Evolutionary conservation across 1,140 invertebrate genomes (phyloP), one percentile per base, ranked within the genome.

Genomic region (Lordiphosa clarofinis): DNA sequence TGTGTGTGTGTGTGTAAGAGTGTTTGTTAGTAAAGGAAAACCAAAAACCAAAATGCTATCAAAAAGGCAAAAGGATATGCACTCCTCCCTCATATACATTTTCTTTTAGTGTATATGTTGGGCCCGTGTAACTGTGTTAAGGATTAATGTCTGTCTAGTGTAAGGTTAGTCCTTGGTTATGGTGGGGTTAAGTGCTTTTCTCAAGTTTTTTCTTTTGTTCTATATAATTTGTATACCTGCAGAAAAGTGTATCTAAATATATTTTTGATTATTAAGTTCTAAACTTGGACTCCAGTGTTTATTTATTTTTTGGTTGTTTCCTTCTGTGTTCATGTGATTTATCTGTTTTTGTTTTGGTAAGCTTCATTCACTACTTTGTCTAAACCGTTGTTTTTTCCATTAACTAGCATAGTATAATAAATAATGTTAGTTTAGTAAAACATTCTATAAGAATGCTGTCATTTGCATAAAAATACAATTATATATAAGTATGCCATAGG

Each of bases 211-310:
- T 1, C 36, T 19, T 42, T 55, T 37, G 36, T 50, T 43, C 13
- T 52, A 58, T 65, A 60, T 31, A 47, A 55, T 65, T 69, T 82
- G 63, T 75, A 82, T 81, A 81, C 73, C 79, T 78, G 78, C 79
- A 86, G 79, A 84, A 84, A 84, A 84, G 78, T 84, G 79, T 84
- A 78, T 78, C 78, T 84, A 84, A 84, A 84, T 84, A 84, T 84
- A 84, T 86, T 84, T 84, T 84, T 84, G 78, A 84, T 84, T 84
- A 84, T 73, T 84, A 86, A 84, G 78, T 84, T 84, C 78, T 84
- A 84, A 84, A 84, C 79, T 84, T 84, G 78, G 78, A 84, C 78
- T 84, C 78, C 81, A 86, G 73, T 84, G 79, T 84, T 86, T 63
- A 69, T 63, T 60, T 68, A 53, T 46, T 72, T 57, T 53, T 57